phyloP scores from a whole-genome alignment of 2,113 vertebrate species.

The Gasterosteus aculeatus region DNA sequence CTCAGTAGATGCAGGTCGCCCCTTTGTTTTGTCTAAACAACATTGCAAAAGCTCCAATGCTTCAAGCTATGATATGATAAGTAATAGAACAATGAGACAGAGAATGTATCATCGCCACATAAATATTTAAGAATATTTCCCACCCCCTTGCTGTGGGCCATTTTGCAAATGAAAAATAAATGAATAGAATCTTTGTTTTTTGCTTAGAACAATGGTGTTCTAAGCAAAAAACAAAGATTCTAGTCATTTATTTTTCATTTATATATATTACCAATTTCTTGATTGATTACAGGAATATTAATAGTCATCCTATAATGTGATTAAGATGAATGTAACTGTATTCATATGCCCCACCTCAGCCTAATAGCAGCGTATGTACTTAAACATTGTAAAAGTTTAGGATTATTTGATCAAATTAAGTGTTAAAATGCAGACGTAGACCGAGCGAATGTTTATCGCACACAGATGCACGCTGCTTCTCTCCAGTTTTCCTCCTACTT shows the following conservation, averaged over 20 bases:
- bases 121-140: not conserved
- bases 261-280: not conserved
- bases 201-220: not conserved
- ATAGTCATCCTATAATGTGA: too few species aligned
- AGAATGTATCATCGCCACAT: not conserved
- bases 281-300: not conserved
- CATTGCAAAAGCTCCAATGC: not conserved
- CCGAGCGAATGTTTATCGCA: not conserved
- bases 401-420: not conserved
- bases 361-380: not conserved
- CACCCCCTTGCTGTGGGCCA: not conserved
- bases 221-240: not conserved
- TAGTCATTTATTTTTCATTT: not conserved
- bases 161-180: not conserved
- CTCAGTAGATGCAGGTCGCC: not conserved
- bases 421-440: not conserved
- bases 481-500: slow-evolving; percentile 1
- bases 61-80: not conserved
- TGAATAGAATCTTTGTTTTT: too few species aligned
- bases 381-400: not conserved
- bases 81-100: not conserved
- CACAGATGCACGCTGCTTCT: slow-evolving; percentile 4
- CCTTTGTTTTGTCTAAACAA: not conserved
- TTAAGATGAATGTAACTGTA: not conserved
- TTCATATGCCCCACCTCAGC: not conserved